Base-by-base conservation (phyloP, 2,113 vertebrate genomes). In the Malaclemys terrapin region DNA sequence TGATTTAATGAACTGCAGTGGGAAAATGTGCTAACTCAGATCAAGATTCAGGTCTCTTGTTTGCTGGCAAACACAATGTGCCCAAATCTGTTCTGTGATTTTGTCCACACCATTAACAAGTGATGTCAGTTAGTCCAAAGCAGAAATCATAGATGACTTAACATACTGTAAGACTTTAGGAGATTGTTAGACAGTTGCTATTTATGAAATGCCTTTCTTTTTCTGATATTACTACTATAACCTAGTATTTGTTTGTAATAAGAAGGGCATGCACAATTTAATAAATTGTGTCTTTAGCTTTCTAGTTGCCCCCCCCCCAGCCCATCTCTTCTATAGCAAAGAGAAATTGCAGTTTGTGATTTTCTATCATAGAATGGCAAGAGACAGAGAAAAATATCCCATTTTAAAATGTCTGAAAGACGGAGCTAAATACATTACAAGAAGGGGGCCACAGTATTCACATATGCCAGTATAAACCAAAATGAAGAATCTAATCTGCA, bases 11-110 rank as follows among this genome's bases (percentile, higher is more conserved):
- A 83, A n/a, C 25, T 50, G 29, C 29, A 24, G 2, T 38, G 14
- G 56, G 24, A 79, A 42, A n/a, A 84, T 24, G 8, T 0, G 2
- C 50, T 25, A 13, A 57, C 49, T 10, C 7, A 76, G 72, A 86
- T 72, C 47, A 7, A 2, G 2, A 12, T 0, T 1, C 27, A 0
- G 25, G 62, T 78, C 76, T 4, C 47, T 91, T 19, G 3, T 0
- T 16, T 2, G 50, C 47, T 2, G 4, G 50, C 52, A 52, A 19
- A 16, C 42, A 38, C n/a, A 35, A 3, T 47, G 35, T 57, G 54
- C 62, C 52, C 35, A 4, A 42, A 80, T 42, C 13, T 49, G 0
- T 47, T 6, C 57, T 17, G 59, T 72, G 87, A 75, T 85, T 79
- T 84, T 35, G 76, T 35, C 17, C 84, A 4, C 20, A 11, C 53